Evolutionary conservation across 2,113 vertebrate genomes (phyloP).

Genomic region (Tragelaphus strepsiceros): DNA sequence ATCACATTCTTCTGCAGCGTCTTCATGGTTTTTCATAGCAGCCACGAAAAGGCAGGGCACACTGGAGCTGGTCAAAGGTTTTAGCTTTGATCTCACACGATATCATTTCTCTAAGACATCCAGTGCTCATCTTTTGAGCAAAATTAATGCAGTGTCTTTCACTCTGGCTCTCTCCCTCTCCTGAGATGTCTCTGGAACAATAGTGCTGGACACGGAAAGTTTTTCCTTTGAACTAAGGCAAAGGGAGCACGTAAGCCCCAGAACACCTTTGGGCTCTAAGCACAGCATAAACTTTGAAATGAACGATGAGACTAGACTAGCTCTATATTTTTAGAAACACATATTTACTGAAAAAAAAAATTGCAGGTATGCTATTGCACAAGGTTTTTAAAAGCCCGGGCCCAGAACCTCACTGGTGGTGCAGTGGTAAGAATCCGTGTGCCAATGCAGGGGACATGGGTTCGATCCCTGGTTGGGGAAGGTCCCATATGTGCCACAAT

Average conservation of each 20-base stretch:
- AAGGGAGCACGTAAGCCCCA: background rate
- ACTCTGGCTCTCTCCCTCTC: background rate
- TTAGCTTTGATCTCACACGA: conserved; percentile 19
- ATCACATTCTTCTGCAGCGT: background rate
- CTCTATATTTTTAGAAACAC: conserved; percentile 30
- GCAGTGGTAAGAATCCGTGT: background rate
- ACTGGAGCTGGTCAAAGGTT: background rate
- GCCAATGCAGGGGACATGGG: background rate
- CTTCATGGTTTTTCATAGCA: background rate
- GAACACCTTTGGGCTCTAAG: background rate
- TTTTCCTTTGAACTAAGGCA: conserved; percentile 42
- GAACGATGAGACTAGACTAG: background rate
- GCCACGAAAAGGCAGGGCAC: background rate
- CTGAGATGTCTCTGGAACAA: conserved; percentile 29
- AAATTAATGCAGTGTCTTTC: background rate
- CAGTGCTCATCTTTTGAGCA: background rate
- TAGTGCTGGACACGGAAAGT: background rate
- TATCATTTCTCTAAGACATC: background rate
- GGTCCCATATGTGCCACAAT: background rate
- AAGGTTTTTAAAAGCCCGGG: background rate
- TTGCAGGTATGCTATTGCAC: background rate
- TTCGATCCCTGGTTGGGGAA: background rate
- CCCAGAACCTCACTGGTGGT: background rate
- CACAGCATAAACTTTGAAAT: background rate
- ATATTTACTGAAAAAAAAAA: background rate